Percentiles rank a stretch among this genome's conserved stretches.
Evolutionary conservation across 2,113 vertebrate species (phyloP).

Genomic region (Ploceus nigricollis): DNA sequence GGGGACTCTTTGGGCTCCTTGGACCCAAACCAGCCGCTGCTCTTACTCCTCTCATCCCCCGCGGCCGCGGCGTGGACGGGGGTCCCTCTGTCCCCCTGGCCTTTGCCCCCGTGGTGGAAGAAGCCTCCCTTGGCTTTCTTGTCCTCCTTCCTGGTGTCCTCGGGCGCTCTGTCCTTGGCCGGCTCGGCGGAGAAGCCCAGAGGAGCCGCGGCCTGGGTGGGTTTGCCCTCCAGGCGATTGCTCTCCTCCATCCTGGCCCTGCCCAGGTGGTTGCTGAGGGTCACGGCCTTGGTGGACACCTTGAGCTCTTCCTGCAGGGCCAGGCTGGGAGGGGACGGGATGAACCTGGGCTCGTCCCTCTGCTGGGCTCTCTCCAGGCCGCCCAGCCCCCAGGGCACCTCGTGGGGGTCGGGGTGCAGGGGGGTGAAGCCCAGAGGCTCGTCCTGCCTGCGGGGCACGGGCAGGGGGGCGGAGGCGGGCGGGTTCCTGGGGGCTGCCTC

Average conservation of each 20-base stretch:
- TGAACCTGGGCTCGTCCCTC: constrained; percentile 30
- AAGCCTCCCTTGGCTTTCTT: constrained; percentile 76
- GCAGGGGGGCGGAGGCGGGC: constrained; percentile 69
- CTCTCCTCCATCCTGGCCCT: constrained; percentile 45
- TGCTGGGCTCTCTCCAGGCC: constrained; percentile 72
- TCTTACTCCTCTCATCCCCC: constrained; percentile 76
- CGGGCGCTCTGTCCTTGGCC: constrained; percentile 29
- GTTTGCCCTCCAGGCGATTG: constrained; percentile 44
- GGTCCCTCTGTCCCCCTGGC: constrained; percentile 51
- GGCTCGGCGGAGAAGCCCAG: constrained; percentile 10
- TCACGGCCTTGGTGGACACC: constrained; percentile 76
- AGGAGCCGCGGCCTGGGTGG: constrained; percentile 52
- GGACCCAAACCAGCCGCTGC: constrained; percentile 82
- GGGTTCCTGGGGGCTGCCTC: constrained; percentile 63
- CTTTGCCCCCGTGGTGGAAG: constrained; percentile 74
- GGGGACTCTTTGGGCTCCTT: constrained; percentile 80
- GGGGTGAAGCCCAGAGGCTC: constrained; percentile 68
- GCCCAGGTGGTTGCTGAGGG: constrained; percentile 71
- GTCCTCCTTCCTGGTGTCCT: constrained; percentile 58
- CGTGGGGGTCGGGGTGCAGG: background rate
- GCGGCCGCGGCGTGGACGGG: background rate
- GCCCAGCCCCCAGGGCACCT: background rate
- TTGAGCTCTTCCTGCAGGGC: constrained; percentile 63
- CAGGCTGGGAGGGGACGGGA: constrained; percentile 45
- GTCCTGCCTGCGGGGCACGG: constrained; percentile 57